Percentiles rank a stretch among this genome's conserved stretches.
These are phyloP conservation scores for Ctenicera cuprea DNA, from an alignment of 2,888 invertebrate species.

Conservation along the genomic window DNA sequence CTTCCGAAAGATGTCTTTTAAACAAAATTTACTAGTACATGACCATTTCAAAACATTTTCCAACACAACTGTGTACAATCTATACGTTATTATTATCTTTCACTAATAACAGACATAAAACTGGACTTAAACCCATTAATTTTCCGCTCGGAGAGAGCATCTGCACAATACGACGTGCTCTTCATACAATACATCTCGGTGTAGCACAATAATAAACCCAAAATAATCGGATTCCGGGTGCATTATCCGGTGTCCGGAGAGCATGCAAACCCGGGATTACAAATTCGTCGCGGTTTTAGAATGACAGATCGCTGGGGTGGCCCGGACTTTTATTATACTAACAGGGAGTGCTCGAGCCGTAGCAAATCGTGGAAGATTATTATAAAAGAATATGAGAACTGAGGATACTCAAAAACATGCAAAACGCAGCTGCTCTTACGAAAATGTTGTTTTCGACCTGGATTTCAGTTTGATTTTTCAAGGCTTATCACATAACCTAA, in stretches of 20 bases:
- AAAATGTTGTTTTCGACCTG: background rate
- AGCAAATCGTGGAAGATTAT: conserved; percentile 55
- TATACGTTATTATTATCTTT: background rate
- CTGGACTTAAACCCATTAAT: conserved; percentile 21
- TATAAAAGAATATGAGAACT: background rate
- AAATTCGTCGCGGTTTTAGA: conserved; percentile 66
- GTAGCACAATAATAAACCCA: conserved; percentile 39
- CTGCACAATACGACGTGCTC: conserved; percentile 17
- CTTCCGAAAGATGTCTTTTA: too few relatives aligned
- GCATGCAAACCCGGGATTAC: conserved; percentile 66
- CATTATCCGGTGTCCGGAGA: conserved; percentile 46
- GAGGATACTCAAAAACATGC: conserved; percentile 21
- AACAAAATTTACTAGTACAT: too few relatives aligned
- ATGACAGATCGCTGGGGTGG: conserved; percentile 68
- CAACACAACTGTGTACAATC: too few relatives aligned
- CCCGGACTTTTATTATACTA: conserved; percentile 64
- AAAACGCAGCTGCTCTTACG: conserved; percentile 26
- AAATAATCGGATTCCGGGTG: conserved; percentile 49
- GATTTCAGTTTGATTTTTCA: too few relatives aligned
- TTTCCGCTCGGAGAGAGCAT: conserved; percentile 28
- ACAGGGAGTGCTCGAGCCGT: conserved; percentile 58
- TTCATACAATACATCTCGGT: conserved; percentile 21
- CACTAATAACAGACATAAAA: conserved; percentile 1
- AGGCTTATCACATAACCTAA: too few relatives aligned
- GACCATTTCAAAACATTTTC: too few relatives aligned